Conservation (phyloP, 2,113 vertebrate genomes). For the Sphyrna mokarran region DNA sequence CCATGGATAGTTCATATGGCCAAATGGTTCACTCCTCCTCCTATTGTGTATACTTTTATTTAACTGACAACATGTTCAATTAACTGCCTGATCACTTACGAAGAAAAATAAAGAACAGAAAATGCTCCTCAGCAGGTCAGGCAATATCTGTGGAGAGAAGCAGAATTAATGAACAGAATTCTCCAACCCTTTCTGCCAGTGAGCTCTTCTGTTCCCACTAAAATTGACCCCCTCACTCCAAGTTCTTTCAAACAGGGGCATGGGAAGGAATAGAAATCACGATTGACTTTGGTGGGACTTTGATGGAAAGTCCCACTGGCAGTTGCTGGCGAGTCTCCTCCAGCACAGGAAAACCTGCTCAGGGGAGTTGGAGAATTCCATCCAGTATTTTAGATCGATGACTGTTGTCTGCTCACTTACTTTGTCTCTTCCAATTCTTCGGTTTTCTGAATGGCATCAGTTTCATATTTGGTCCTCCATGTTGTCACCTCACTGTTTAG, state of each 20-base stretch:
- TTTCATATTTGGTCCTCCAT: constrained; percentile 61
- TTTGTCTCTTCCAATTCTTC: constrained; percentile 65
- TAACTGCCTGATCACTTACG: neutral
- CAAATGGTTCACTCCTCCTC: neutral
- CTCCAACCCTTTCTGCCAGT: too few relatives aligned
- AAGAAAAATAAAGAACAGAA: neutral
- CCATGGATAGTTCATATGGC: neutral
- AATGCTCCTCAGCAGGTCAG: neutral
- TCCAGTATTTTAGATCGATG: neutral
- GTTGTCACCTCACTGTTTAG: constrained; percentile 55
- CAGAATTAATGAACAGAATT: neutral
- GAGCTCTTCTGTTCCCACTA: too few relatives aligned
- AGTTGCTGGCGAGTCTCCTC: too few relatives aligned
- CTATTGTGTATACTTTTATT: neutral
- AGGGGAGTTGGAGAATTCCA: too few relatives aligned
- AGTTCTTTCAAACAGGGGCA: too few relatives aligned
- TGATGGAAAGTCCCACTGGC: too few relatives aligned
- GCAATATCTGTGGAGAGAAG: neutral
- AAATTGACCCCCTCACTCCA: too few relatives aligned
- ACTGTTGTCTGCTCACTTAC: constrained; percentile 41
- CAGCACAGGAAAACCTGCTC: too few relatives aligned
- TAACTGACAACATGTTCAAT: neutral
- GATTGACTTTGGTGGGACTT: too few relatives aligned
- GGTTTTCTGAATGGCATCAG: constrained; percentile 51
- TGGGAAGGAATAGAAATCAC: too few relatives aligned